Evolutionary conservation across 2,113 vertebrate genomes (phyloP), one percentile per base, ranked within the genome.

Genomic region (Lynx canadensis): DNA sequence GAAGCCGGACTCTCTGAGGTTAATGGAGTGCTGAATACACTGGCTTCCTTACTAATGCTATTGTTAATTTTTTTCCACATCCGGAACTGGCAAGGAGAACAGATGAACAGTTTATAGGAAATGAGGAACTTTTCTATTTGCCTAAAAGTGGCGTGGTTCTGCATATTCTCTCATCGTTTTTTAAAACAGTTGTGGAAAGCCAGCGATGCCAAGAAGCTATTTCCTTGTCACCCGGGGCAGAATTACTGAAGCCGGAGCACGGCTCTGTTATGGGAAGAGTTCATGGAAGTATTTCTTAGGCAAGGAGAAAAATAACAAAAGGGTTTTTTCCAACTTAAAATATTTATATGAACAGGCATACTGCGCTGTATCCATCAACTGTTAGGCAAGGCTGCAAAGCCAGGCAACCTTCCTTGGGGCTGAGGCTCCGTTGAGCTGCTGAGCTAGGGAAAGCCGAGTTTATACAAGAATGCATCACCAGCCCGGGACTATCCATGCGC

Each of bases 321-420:
- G 95, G 85, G 83, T 96, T 98, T 98, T 98, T 98, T 98, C 93
- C 84, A 98, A 97, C 96, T 98, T 98, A 98, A 99, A 99, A 99
- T 99, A 99, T 99, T 99, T 99, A 99, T 87, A 98, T 0, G 68
- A 99, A 96, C 88, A 97, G 88, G 97, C 98, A 98, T 97, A 92
- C 98, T 98, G 98, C 8, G 33, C 84, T 98, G 4, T 94, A 98
- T 99, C 98, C 98, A 96, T 98, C 98, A 97, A 98, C 97, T 5
- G 27, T 52, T 73, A 96, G 7, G 10, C 86, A 52, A 80, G 95
- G 48, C 96, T 95, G 81, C 90, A 95, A 80, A 95, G 45, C 78
- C 79, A 2, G 23, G 1, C 33, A 96, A 48, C 89, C 97, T 98
- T 95, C 87, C 95, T 89, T 2, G 5, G 69, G 81, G 87, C 92